Evolutionary conservation across 2,113 vertebrate genomes (phyloP).

Genomic region (Eonycteris spelaea): DNA sequence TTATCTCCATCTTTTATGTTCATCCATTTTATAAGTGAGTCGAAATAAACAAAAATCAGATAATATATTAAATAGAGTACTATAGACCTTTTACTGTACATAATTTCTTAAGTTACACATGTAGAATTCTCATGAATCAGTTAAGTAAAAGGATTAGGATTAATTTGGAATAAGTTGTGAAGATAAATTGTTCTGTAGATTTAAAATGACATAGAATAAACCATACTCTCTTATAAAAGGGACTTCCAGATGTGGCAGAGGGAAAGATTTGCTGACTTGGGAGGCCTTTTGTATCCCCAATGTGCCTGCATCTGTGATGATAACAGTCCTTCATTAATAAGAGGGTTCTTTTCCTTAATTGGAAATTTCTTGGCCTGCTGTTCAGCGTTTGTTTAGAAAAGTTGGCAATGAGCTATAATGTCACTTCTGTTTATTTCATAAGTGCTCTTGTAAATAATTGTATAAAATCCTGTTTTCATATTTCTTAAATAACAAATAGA

Average conservation of each 20-base stretch:
- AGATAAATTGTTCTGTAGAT: slow-evolving; percentile 23
- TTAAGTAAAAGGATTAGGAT: neutral
- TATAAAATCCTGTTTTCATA: slow-evolving; percentile 2
- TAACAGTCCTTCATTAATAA: slow-evolving; percentile 54
- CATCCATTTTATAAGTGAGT: neutral
- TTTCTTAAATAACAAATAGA: slow-evolving; percentile 26
- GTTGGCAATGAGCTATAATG: neutral
- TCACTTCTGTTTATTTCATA: slow-evolving; percentile 53
- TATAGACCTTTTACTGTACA: neutral
- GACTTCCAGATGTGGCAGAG: neutral
- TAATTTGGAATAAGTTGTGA: slow-evolving; percentile 36
- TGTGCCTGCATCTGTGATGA: neutral
- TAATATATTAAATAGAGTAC: neutral
- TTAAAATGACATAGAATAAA: slow-evolving; percentile 15
- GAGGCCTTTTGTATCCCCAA: neutral
- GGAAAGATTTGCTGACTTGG: neutral
- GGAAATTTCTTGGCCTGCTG: slow-evolving; percentile 4
- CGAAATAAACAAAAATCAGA: slow-evolving; percentile 17
- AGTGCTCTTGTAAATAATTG: slow-evolving; percentile 39
- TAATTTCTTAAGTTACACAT: neutral
- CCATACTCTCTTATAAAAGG: neutral
- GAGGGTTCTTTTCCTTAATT: slow-evolving; percentile 26
- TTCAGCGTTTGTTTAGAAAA: slow-evolving; percentile 26
- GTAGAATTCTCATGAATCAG: slow-evolving; percentile 12
- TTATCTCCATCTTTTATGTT: neutral